Percentiles rank a stretch among this genome's conserved stretches.
phyloP scores from a whole-genome alignment of 2,888 invertebrate genomes.

The Julus scanicus region DNA sequence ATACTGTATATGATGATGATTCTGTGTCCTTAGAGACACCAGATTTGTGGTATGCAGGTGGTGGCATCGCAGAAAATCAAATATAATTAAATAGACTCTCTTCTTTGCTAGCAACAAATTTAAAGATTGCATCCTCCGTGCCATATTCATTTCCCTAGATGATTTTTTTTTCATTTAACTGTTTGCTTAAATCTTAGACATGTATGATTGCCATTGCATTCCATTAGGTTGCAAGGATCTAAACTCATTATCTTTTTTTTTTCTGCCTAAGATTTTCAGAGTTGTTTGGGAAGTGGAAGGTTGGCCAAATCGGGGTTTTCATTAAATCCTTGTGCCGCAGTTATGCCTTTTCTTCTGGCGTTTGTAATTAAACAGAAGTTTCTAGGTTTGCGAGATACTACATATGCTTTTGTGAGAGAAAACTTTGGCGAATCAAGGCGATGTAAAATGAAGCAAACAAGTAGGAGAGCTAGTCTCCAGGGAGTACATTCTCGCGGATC shows the following conservation, averaged over 20 bases:
- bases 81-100: neutral
- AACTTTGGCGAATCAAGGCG: neutral
- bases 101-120: neutral
- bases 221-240: neutral
- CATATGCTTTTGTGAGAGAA: neutral
- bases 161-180: neutral
- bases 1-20: too few species aligned
- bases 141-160: slow-evolving; percentile 1
- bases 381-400: neutral
- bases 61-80: neutral
- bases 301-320: neutral
- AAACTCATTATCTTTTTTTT: neutral
- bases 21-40: neutral
- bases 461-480: slow-evolving; percentile 31
- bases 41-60: neutral
- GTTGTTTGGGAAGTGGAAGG: neutral
- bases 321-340: neutral
- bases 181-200: neutral
- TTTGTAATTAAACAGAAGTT: slow-evolving; percentile 4
- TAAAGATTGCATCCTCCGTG: neutral
- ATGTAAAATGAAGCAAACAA: slow-evolving; percentile 25
- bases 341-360: neutral
- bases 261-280: neutral
- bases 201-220: neutral
- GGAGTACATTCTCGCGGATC: slow-evolving; percentile 24